These are phyloP conservation scores for Dorcus parallelipipedus DNA, from an alignment of 2,888 invertebrate genomes.

Conservation along the genomic window DNA sequence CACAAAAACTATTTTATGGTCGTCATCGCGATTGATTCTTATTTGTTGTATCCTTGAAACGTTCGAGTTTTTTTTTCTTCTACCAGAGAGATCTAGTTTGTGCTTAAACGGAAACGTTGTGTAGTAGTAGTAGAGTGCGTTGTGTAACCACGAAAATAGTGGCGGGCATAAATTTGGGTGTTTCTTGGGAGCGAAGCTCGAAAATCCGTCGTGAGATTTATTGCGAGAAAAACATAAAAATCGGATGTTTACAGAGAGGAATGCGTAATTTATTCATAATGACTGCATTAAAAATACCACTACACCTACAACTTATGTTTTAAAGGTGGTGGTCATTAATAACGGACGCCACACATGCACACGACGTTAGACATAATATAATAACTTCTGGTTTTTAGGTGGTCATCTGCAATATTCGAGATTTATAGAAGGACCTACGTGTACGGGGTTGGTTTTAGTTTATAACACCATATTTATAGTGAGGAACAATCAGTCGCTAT, in stretches of 20 bases:
- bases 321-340: conserved; percentile 10
- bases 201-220: conserved; percentile 12
- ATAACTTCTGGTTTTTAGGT: conserved; percentile 1
- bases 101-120: no score
- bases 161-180: no score
- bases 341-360: conserved; percentile 9
- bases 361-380: conserved; percentile 3
- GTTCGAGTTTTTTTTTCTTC: no score
- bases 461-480: no score
- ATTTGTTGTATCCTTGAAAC: no score
- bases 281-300: conserved; percentile 21
- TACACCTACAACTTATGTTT: conserved; percentile 19
- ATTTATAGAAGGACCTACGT: not conserved
- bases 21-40: no score
- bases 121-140: no score
- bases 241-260: conserved; percentile 17
- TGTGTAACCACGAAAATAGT: no score
- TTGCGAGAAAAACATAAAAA: conserved; percentile 15
- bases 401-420: not conserved
- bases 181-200: conserved; percentile 1
- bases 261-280: conserved; percentile 20
- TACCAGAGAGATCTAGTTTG: no score
- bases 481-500: no score
- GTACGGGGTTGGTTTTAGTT: no score
- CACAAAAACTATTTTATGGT: no score